Conservation (phyloP, 2,797 vertebrate genomes). For the Pagetopsis macropterus region DNA sequence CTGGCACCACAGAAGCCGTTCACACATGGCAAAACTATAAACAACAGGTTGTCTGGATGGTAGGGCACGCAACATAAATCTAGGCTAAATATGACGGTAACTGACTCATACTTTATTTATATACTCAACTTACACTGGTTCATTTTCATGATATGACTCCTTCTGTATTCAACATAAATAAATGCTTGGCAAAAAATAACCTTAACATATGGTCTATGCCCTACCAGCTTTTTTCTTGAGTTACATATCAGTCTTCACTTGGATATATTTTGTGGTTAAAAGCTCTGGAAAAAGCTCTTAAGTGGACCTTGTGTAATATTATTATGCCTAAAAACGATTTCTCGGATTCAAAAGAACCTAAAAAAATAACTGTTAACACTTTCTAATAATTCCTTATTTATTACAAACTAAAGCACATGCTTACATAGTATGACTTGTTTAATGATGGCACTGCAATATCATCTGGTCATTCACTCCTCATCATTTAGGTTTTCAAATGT, state of each 20-base stretch:
- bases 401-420: no score
- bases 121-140: neutral
- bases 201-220: neutral
- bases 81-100: neutral
- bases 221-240: neutral
- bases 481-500: neutral
- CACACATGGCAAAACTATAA: slow-evolving; percentile 7
- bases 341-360: neutral
- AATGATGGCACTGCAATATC: neutral
- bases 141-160: neutral
- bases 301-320: neutral
- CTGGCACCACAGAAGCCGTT: slow-evolving; percentile 33
- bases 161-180: neutral
- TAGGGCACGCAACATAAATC: neutral
- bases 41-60: slow-evolving; percentile 2
- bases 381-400: no score
- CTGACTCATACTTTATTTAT: neutral
- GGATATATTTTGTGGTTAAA: neutral
- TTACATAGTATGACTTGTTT: neutral
- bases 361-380: neutral
- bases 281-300: neutral
- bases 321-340: neutral
- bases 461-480: neutral
- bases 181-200: neutral
- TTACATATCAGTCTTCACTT: neutral